These are phyloP conservation scores for Drepana falcataria DNA, from an alignment of 2,888 invertebrate genomes.

Conservation along the genomic window DNA sequence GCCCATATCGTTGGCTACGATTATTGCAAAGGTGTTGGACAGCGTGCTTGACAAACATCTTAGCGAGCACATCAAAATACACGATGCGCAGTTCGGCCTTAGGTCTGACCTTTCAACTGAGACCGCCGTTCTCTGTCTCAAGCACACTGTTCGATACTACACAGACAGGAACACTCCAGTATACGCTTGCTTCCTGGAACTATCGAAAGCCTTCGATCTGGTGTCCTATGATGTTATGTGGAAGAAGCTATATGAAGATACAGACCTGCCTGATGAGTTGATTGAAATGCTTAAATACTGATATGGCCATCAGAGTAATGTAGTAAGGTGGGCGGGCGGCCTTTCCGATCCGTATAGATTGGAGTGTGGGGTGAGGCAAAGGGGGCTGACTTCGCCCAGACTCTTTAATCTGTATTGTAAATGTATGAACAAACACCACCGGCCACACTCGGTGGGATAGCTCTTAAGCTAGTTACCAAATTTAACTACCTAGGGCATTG, in stretches of 20 bases:
- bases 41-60: no score
- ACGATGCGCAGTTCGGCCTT: conserved; percentile 1
- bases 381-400: not conserved
- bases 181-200: not conserved
- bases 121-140: not conserved
- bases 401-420: not conserved
- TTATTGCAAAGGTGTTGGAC: no score
- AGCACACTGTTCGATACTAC: conserved; percentile 2
- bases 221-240: not conserved
- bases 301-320: not conserved
- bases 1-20: no score
- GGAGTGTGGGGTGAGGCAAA: not conserved
- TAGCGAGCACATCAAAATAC: no score
- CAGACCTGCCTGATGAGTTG: not conserved
- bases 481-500: no score
- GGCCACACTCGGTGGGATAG: no score
- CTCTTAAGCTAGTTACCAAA: no score
- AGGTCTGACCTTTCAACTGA: not conserved
- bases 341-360: no score
- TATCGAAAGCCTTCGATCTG: not conserved
- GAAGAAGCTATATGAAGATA: not conserved
- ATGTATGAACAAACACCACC: no score
- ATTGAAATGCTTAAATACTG: not conserved
- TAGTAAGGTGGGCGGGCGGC: no score
- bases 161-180: not conserved